phyloP scores from a whole-genome alignment of 2,888 invertebrate genomes.

The Sinopyrophorus schimmeli region DNA sequence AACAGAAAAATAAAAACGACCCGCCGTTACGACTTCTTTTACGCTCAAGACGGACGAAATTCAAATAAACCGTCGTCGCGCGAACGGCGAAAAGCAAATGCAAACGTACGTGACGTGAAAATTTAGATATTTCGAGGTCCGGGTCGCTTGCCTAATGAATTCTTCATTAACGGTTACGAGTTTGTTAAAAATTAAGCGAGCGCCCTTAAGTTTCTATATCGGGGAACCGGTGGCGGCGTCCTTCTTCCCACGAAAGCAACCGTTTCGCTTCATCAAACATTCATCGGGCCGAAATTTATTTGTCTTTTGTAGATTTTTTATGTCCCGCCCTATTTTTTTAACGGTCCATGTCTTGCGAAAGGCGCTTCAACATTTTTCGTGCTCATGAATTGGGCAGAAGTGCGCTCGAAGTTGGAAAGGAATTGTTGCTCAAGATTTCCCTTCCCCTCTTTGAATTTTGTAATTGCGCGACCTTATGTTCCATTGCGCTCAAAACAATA shows the following conservation, averaged over 20 bases:
- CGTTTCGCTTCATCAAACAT: too few species aligned
- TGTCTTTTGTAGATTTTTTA: too few species aligned
- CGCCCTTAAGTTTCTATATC: constrained; percentile 6
- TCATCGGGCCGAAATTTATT: too few species aligned
- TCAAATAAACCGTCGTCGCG: constrained; percentile 9
- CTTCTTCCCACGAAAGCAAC: constrained; percentile 6
- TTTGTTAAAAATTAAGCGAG: constrained; percentile 21
- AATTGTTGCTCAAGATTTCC: too few species aligned
- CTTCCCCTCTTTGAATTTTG: too few species aligned
- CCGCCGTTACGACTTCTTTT: constrained; percentile 1
- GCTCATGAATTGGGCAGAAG: too few species aligned
- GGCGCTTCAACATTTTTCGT: too few species aligned
- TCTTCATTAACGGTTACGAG: constrained; percentile 25
- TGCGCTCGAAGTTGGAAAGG: too few species aligned
- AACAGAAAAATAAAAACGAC: constrained; percentile 7
- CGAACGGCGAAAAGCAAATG: constrained; percentile 9
- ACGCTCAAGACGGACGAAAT: constrained; percentile 8
- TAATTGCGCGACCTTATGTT: too few species aligned
- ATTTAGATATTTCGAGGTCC: constrained; percentile 11
- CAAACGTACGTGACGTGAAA: constrained; percentile 13
- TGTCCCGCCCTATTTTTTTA: too few species aligned
- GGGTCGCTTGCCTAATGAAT: constrained; percentile 23
- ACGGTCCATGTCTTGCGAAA: too few species aligned
- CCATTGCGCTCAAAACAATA: too few species aligned
- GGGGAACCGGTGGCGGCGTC: constrained; percentile 2